Conservation (phyloP, 1,140 invertebrate genomes). For the Heliconius himera region DNA sequence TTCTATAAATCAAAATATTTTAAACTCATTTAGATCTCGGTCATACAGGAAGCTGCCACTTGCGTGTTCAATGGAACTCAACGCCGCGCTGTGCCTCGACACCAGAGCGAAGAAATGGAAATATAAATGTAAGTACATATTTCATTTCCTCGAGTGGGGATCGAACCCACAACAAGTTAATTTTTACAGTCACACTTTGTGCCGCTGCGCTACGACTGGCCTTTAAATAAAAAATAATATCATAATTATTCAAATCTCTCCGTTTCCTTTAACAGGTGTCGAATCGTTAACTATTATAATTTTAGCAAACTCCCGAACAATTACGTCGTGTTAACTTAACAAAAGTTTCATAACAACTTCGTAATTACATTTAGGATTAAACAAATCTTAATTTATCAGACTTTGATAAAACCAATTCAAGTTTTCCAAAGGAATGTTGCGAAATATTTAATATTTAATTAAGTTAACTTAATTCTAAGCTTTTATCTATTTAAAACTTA, state of each 20-base stretch:
- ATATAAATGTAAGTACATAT: too few species aligned
- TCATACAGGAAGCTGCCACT: too few species aligned
- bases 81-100: too few species aligned
- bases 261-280: not conserved
- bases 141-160: too few species aligned
- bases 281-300: not conserved
- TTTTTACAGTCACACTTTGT: too few species aligned
- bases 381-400: slow-evolving; percentile 14
- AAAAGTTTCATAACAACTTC: slow-evolving; percentile 7
- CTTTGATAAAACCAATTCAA: slow-evolving; percentile 8
- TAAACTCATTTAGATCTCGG: too few species aligned
- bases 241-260: not conserved
- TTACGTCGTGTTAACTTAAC: slow-evolving; percentile 5
- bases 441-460: slow-evolving; percentile 2
- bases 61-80: too few species aligned
- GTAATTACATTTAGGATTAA: slow-evolving; percentile 4
- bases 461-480: not conserved
- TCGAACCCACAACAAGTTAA: too few species aligned
- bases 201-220: too few species aligned
- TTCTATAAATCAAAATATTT: too few species aligned
- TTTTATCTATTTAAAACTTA: not conserved
- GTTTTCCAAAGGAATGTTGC: not conserved
- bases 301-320: not conserved
- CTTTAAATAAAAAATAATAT: not conserved
- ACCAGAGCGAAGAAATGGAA: too few species aligned